A percentile compares a stretch with the other conserved stretches of the same genome.
phyloP scores from a whole-genome alignment of 2,113 vertebrate genomes.

The Agelaius tricolor region DNA sequence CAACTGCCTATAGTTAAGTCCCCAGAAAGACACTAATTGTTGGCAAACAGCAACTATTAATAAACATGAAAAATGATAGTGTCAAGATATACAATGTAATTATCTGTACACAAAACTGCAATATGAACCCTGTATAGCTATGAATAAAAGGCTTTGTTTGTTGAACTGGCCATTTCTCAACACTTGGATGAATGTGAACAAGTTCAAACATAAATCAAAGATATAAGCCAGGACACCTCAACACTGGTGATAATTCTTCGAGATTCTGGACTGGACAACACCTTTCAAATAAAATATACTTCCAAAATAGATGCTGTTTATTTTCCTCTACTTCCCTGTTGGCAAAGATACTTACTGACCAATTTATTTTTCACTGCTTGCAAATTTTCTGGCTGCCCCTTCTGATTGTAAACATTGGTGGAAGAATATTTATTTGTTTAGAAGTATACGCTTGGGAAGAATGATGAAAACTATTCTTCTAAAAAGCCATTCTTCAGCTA shows the following conservation, averaged over 20 bases:
- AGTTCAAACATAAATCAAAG: conserved; percentile 6
- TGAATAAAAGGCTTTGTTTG: conserved; percentile 22
- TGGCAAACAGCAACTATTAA: not conserved
- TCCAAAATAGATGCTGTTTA: conserved; percentile 1
- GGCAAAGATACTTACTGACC: not conserved
- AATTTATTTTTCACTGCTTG: not conserved
- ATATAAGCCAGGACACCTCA: not conserved
- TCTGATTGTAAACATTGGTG: not conserved
- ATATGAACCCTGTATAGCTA: not conserved
- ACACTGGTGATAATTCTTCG: not conserved
- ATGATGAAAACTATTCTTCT: not conserved
- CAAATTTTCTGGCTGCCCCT: conserved; percentile 5
- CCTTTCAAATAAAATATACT: conserved; percentile 18
- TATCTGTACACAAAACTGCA: not conserved
- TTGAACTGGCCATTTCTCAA: conserved; percentile 14
- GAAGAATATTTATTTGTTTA: conserved; percentile 36
- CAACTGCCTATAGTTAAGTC: not conserved
- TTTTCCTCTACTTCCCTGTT: conserved; percentile 1
- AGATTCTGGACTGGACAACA: not conserved
- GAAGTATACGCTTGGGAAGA: not conserved
- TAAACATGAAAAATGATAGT: not conserved
- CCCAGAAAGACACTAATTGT: not conserved
- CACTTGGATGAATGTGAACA: not conserved
- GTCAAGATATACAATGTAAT: not conserved
- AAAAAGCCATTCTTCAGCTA: not conserved